Conservation (phyloP, 2,113 vertebrate genomes). For the Nicator chloris region DNA sequence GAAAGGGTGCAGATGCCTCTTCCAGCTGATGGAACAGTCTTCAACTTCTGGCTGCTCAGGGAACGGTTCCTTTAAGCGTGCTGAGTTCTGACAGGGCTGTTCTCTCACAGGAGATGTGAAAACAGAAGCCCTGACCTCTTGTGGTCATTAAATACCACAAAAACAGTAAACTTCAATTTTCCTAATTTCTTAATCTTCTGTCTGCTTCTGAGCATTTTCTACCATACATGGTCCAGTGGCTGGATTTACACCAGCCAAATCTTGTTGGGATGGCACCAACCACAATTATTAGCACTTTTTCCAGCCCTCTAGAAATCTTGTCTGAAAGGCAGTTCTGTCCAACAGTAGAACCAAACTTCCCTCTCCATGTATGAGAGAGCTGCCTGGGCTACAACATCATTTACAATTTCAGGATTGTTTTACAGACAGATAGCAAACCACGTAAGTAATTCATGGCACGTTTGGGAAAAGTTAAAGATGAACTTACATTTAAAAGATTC, state of each 20-base stretch:
- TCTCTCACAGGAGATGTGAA: neutral
- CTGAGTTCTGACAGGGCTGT: neutral
- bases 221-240: neutral
- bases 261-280: neutral
- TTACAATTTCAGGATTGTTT: conserved; percentile 14
- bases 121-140: conserved; percentile 35
- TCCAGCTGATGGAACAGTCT: neutral
- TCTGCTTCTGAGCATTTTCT: neutral
- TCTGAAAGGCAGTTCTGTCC: neutral
- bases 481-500: conserved; percentile 16
- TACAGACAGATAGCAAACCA: conserved; percentile 1
- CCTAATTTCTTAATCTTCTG: neutral
- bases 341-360: neutral
- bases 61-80: neutral
- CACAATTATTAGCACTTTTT: neutral
- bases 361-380: neutral
- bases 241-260: neutral
- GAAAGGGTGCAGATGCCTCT: neutral
- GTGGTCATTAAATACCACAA: neutral
- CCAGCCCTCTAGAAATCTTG: neutral
- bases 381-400: neutral
- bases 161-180: neutral
- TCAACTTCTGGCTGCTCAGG: neutral
- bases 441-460: neutral
- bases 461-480: conserved; percentile 46